phyloP scores from a whole-genome alignment of 2,113 vertebrate genomes.

The Crotalus horridus region DNA sequence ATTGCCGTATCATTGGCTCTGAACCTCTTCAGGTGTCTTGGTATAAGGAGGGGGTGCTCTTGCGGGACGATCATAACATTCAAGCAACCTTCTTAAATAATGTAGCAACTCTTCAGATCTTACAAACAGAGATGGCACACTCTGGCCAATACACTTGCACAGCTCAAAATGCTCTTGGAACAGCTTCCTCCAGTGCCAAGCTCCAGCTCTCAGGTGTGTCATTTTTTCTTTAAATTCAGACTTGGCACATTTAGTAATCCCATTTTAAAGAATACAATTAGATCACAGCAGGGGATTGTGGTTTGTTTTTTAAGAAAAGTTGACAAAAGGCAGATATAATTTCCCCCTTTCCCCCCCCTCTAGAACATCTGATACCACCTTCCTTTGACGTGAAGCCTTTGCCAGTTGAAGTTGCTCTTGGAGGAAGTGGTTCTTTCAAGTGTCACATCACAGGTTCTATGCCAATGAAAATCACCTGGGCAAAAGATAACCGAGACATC shows the following conservation, averaged over 20 bases:
- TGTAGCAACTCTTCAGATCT: slow-evolving; percentile 84
- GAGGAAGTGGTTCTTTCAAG: slow-evolving; percentile 86
- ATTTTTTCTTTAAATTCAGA: slow-evolving; percentile 1
- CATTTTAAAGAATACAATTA: neutral
- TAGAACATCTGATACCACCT: slow-evolving; percentile 89
- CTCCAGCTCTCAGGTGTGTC: slow-evolving; percentile 91
- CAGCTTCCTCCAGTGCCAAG: slow-evolving; percentile 89
- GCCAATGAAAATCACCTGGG: slow-evolving; percentile 94
- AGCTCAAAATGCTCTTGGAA: slow-evolving; percentile 90
- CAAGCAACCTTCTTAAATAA: slow-evolving; percentile 86
- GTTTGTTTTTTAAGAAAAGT: neutral
- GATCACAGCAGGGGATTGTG: neutral
- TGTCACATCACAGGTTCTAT: slow-evolving; percentile 89
- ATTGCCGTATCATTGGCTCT: slow-evolving; percentile 91
- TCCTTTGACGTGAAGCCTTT: slow-evolving; percentile 89
- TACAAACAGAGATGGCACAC: slow-evolving; percentile 77
- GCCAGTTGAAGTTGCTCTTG: slow-evolving; percentile 82
- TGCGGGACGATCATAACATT: slow-evolving; percentile 75
- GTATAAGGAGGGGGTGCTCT: slow-evolving; percentile 86
- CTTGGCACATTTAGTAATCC: neutral
- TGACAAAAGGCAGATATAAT: neutral
- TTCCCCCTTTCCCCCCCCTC: slow-evolving; percentile 54
- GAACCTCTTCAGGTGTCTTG: slow-evolving; percentile 90
- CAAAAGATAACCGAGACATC: slow-evolving; percentile 95
- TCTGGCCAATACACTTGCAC: slow-evolving; percentile 89